phyloP scores from a whole-genome alignment of 2,797 vertebrate species.

The Cyprinella venusta region DNA sequence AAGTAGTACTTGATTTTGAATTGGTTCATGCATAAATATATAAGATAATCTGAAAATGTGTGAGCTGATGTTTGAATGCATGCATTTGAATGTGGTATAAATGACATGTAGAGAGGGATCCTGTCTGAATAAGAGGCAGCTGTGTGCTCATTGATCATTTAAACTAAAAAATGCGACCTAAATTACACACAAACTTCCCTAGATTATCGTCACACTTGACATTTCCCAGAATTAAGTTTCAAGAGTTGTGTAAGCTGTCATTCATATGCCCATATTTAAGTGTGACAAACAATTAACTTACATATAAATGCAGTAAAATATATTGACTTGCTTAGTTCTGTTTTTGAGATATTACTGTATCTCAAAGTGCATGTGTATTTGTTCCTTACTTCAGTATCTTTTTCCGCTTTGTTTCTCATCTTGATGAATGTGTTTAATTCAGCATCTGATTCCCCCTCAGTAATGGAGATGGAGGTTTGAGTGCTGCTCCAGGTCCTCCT shows the following conservation, averaged over 20 bases:
- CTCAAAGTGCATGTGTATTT: neutral
- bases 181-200: neutral
- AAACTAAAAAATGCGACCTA: neutral
- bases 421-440: constrained; percentile 86
- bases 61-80: neutral
- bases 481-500: constrained; percentile 74
- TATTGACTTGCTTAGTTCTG: neutral
- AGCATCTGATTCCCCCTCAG: constrained; percentile 80
- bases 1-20: neutral
- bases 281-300: neutral
- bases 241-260: neutral
- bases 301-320: neutral
- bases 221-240: neutral
- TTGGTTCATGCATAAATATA: neutral
- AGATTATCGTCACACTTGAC: neutral
- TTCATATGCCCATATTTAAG: neutral
- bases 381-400: constrained; percentile 85
- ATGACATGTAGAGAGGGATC: neutral
- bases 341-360: neutral
- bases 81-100: neutral
- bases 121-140: neutral
- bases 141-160: neutral
- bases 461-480: constrained; percentile 67
- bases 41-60: neutral
- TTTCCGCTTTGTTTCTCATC: constrained; percentile 85